Conservation (phyloP, 2,113 vertebrate species). For the Bos javanicus region DNA sequence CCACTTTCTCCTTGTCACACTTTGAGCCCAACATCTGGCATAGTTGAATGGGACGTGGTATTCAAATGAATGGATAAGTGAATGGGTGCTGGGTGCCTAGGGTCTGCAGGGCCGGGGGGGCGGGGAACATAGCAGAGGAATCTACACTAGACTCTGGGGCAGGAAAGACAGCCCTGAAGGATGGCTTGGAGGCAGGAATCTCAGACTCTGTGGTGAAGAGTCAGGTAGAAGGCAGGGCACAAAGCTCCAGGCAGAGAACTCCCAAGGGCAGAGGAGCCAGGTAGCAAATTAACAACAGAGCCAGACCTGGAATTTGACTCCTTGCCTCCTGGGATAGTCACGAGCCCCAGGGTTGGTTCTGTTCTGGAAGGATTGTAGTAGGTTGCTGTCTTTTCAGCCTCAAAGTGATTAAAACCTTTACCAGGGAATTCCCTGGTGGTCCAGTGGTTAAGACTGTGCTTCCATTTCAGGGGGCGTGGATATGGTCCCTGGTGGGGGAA, state of each 20-base stretch:
- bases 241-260: not conserved
- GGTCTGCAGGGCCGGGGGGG: accelerated
- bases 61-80: not conserved
- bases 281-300: not conserved
- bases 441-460: not conserved
- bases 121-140: not conserved
- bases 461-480: not conserved
- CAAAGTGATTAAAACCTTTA: not conserved
- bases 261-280: not conserved
- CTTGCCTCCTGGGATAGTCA: not conserved
- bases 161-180: not conserved
- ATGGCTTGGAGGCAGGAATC: not conserved
- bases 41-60: not conserved
- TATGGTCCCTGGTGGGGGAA: not conserved
- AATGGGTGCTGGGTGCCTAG: not conserved
- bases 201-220: not conserved
- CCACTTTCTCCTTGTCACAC: not conserved
- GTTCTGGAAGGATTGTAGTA: not conserved
- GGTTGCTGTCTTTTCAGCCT: not conserved
- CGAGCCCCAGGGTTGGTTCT: not conserved
- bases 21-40: not conserved
- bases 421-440: not conserved
- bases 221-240: not conserved
- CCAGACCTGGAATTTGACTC: not conserved
- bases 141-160: not conserved